Evolutionary conservation across 2,113 vertebrate species (phyloP), one percentile per base, ranked within the genome.

Genomic region (Cygnus buccinator): DNA sequence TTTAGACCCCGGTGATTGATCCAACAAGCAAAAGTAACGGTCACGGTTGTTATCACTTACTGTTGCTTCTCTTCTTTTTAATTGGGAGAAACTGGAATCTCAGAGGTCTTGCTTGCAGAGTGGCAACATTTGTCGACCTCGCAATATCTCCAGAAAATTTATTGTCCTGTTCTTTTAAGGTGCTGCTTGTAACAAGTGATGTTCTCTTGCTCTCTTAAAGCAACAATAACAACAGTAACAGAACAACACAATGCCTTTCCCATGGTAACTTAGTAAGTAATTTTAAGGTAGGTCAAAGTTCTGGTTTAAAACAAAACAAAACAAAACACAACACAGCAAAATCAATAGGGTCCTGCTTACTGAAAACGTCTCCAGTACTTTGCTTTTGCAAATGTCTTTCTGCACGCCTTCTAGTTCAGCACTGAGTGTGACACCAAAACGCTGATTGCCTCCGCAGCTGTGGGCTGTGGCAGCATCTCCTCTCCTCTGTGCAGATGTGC

Each of bases 301-400:
- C 39, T 63, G 61, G 2, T 58, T 90, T 80, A 33, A 48, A 86
- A 67, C n/a, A 20, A 48, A 46, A 46, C 19, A 20, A 14, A 50
- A 41, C 3, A 46, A 31, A 63, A 46, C 44, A 37, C 73, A 39
- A 33, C 21, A 3, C 10, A 43, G 21, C 62, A 4, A 17, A 17
- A 55, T 44, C n/a, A 3, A 0, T 7, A 28, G 62, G 21, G 29
- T 76, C 11, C 54, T 54, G 46, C 44, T 62, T 21, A 29, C 20
- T 23, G 61, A 26, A 17, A 20, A 10, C 2, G 1, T 16, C 4
- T 41, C n/a, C 44, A 1, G 0, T 11, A 0, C 39, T 44, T 78
- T 12, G 29, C 35, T 28, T 61, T n/a, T 68, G 54, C 18, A 39
- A 2, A 10, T 1, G 7, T 2, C 3, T 41, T 70, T 31, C 82